Conservation (phyloP, 1,140 invertebrate species). For the Oreohelix idahoensis region DNA sequence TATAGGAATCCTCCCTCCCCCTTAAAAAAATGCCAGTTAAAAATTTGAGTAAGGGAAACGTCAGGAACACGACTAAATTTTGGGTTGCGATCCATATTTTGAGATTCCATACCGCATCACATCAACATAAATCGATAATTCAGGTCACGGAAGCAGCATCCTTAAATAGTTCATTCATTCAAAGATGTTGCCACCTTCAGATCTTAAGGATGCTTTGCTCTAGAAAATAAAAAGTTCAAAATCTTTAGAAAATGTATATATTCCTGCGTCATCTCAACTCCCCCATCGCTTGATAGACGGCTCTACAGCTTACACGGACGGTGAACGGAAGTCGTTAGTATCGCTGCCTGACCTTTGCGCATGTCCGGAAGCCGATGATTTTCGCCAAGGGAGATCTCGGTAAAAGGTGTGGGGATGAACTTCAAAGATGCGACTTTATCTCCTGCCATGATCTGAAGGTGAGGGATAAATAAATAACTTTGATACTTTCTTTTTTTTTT, state of each 20-base stretch:
- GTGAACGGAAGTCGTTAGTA: constrained; percentile 36
- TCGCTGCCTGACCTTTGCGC: constrained; percentile 36
- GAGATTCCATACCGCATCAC: too few relatives aligned
- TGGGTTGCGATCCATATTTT: too few relatives aligned
- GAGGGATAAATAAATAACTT: constrained; percentile 25
- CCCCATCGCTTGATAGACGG: neutral
- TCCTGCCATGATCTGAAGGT: constrained; percentile 8
- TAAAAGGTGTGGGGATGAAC: constrained; percentile 6
- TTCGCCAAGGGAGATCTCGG: constrained; percentile 14
- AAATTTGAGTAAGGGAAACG: too few relatives aligned
- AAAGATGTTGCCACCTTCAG: neutral
- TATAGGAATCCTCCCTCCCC: too few relatives aligned
- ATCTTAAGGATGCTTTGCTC: neutral
- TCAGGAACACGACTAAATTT: too few relatives aligned
- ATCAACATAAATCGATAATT: neutral
- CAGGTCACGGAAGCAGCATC: neutral
- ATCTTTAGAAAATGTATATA: neutral
- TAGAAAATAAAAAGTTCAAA: neutral
- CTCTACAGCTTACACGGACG: neutral
- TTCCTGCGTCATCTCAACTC: neutral
- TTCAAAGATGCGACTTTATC: constrained; percentile 12
- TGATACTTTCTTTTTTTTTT: neutral
- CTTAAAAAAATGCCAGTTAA: too few relatives aligned
- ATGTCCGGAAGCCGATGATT: constrained; percentile 18
- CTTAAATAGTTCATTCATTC: neutral